Evolutionary conservation across 2,113 vertebrate species (phyloP).

Genomic region (Siphamia tubifer): DNA sequence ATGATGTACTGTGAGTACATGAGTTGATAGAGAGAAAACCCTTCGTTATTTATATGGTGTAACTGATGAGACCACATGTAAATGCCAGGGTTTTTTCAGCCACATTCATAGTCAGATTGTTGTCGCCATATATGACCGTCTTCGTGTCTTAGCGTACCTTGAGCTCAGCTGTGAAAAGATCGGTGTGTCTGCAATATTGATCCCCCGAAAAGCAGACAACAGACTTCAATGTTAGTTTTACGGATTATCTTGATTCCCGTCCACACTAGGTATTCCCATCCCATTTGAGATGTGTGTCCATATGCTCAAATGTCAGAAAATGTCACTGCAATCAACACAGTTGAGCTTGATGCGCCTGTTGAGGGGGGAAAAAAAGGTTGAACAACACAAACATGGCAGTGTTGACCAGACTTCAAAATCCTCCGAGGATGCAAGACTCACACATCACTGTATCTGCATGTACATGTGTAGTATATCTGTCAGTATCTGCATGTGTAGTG

Average conservation of each 20-base stretch:
- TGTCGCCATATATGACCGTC: neutral
- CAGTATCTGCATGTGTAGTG: no score
- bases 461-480: neutral
- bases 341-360: neutral
- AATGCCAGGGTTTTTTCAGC: neutral
- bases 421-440: conserved; percentile 5
- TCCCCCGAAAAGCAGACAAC: conserved; percentile 49
- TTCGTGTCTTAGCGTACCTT: conserved; percentile 19
- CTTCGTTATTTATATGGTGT: no score
- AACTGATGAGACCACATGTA: neutral
- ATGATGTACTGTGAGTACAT: no score
- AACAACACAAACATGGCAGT: conserved; percentile 32
- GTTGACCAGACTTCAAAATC: neutral
- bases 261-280: conserved; percentile 24
- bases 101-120: neutral
- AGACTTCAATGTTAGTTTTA: conserved; percentile 65
- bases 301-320: conserved; percentile 69
- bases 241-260: conserved; percentile 48
- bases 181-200: conserved; percentile 48
- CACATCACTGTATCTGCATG: conserved; percentile 1
- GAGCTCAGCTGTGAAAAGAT: conserved; percentile 50
- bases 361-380: conserved; percentile 37
- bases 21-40: no score
- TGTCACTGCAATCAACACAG: conserved; percentile 48
- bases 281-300: conserved; percentile 39